Evolutionary conservation across 23 tunicate species (phyloP).

Genomic region (Ascidia mentula): DNA sequence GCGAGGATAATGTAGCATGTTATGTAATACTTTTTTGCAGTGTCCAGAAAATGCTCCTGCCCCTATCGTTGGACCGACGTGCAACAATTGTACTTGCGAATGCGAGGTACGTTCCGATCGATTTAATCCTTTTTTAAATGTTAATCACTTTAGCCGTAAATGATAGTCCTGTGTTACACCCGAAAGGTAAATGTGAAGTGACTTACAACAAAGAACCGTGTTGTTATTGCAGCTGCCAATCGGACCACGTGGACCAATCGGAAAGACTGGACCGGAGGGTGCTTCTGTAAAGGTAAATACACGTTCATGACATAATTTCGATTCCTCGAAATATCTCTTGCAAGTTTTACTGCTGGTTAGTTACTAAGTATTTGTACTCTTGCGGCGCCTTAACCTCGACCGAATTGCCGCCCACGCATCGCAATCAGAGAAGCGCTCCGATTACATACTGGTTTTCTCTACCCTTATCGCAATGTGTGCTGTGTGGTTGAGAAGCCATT

Average conservation of each 20-base stretch:
- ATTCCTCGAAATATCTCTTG: no score
- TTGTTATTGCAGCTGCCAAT: conserved; percentile 41
- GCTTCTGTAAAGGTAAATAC: conserved; percentile 19
- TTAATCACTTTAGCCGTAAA: background rate
- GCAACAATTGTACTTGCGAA: conserved; percentile 72
- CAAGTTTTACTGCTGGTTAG: no score
- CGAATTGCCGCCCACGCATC: no score
- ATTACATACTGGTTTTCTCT: no score
- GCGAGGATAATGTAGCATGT: no score
- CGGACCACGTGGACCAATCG: conserved; percentile 43
- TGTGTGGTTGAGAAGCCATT: no score
- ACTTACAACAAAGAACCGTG: background rate
- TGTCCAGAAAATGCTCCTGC: conserved; percentile 1
- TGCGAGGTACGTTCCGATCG: conserved; percentile 55
- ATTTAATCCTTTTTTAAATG: background rate
- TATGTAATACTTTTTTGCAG: no score
- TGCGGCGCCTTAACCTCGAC: no score
- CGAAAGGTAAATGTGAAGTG: background rate
- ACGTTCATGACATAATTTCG: background rate
- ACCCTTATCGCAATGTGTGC: no score
- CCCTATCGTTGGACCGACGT: background rate
- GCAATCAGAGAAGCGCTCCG: no score
- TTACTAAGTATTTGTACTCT: no score
- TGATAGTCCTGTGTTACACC: background rate
- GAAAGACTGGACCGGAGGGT: conserved; percentile 37